phyloP scores from a whole-genome alignment of 2,797 vertebrate genomes.

The Alfaro cultratus region DNA sequence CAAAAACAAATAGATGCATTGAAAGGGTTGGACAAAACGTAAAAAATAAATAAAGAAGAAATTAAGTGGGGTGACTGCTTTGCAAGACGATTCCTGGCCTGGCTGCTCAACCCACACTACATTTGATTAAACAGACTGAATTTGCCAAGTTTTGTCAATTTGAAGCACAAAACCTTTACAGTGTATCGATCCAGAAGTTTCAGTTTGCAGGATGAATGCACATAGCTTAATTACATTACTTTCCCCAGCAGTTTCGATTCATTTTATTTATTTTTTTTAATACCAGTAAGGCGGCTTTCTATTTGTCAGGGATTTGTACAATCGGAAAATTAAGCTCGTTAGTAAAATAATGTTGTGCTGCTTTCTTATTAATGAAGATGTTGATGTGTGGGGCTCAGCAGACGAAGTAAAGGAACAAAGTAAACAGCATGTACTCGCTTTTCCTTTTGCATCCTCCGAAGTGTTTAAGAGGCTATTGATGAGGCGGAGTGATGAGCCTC shows the following conservation, averaged over 20 bases:
- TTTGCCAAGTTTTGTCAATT: slow-evolving; percentile 37
- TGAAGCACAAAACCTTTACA: slow-evolving; percentile 15
- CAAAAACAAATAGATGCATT: no score
- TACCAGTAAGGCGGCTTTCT: neutral
- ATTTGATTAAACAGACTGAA: slow-evolving; percentile 50
- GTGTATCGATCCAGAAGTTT: slow-evolving; percentile 25
- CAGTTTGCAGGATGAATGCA: slow-evolving; percentile 7
- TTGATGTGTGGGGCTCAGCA: neutral
- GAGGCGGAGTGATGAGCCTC: neutral
- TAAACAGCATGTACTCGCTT: neutral
- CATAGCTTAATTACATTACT: neutral
- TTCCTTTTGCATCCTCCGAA: neutral
- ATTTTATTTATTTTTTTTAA: neutral
- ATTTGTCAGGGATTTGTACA: neutral
- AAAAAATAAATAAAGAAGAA: no score
- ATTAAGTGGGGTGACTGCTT: neutral
- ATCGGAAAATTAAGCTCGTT: neutral
- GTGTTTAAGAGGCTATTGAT: neutral
- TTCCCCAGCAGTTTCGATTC: neutral
- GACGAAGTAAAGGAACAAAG: neutral
- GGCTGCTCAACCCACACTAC: slow-evolving; percentile 11
- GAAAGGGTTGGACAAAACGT: neutral
- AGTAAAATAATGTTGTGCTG: neutral
- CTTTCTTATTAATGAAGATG: neutral
- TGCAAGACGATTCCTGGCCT: neutral